Evolutionary conservation across 1,140 invertebrate species (phyloP), one percentile per base, ranked within the genome.

Genomic region (Homarus americanus): DNA sequence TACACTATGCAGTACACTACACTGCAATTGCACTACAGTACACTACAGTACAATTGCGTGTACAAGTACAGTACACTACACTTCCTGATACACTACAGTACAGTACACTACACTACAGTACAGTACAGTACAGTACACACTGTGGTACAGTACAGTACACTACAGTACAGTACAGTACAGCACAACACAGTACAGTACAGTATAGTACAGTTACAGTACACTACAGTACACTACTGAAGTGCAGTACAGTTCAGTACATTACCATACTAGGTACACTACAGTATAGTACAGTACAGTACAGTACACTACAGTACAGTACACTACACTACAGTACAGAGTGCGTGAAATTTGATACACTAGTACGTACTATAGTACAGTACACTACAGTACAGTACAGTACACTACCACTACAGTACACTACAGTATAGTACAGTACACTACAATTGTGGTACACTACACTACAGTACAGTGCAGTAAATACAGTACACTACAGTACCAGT

Each of bases 291-390:
- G 92, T 92, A 93, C 88, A 89, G 92, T 92, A 88, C 87, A 91
- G 85, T 92, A 93, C 91, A 93, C 92, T 91, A 92, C 88, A 92
- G 93, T n/a, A n/a, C n/a, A n/a, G n/a, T n/a, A n/a, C n/a, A n/a
- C n/a, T n/a, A n/a, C n/a, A n/a, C n/a, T n/a, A n/a, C n/a, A n/a
- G n/a, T n/a, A n/a, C n/a, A n/a, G n/a, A n/a, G n/a, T n/a, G n/a
- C n/a, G n/a, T n/a, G n/a, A n/a, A n/a, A n/a, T n/a, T n/a, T n/a
- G n/a, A n/a, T n/a, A n/a, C n/a, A n/a, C n/a, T n/a, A n/a, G n/a
- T 49, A 15, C 12, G 44, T 49, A 49, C 5, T 5, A 49, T 15
- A 7, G 15, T 15, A 49, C 63, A 66, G 63, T 66, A 28, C 63
- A 66, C 2, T n/a, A 66, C 63, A 66, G 63, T 66, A 66, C 63